Conservation (phyloP, 2,113 vertebrate species). For the Bombycilla garrulus region DNA sequence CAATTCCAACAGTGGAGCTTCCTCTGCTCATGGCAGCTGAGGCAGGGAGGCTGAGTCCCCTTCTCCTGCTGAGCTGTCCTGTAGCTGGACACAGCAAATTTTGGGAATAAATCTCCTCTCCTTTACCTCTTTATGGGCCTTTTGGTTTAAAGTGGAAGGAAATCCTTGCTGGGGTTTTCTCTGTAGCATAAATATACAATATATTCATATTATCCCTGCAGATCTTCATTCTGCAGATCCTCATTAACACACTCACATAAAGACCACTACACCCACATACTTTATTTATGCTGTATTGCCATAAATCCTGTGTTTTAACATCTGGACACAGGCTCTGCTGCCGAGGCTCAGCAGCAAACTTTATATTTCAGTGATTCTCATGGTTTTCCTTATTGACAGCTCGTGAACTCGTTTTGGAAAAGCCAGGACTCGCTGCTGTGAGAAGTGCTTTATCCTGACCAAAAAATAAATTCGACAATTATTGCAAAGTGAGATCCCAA, state of each 20-base stretch:
- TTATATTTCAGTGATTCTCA: background rate
- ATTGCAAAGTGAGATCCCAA: background rate
- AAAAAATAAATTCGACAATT: background rate
- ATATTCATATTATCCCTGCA: background rate
- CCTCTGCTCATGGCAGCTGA: background rate
- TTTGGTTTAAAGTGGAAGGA: background rate
- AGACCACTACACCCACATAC: fast-evolving
- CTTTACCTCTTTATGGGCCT: background rate
- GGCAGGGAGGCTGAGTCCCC: background rate
- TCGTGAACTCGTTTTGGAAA: background rate
- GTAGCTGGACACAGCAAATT: background rate
- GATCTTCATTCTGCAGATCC: background rate
- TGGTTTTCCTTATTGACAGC: background rate
- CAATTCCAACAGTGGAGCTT: fast-evolving
- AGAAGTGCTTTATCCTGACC: background rate
- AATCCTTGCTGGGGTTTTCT: background rate
- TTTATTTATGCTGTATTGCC: background rate
- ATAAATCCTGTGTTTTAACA: background rate
- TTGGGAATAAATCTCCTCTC: background rate
- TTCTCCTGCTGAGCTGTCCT: background rate
- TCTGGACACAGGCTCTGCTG: background rate
- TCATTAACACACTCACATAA: background rate
- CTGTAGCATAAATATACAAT: fast-evolving
- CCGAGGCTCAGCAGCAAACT: background rate
- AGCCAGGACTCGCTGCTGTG: background rate